Base-by-base conservation (phyloP, 2,797 vertebrate genomes). In the Platyrinchus mystaceus region DNA sequence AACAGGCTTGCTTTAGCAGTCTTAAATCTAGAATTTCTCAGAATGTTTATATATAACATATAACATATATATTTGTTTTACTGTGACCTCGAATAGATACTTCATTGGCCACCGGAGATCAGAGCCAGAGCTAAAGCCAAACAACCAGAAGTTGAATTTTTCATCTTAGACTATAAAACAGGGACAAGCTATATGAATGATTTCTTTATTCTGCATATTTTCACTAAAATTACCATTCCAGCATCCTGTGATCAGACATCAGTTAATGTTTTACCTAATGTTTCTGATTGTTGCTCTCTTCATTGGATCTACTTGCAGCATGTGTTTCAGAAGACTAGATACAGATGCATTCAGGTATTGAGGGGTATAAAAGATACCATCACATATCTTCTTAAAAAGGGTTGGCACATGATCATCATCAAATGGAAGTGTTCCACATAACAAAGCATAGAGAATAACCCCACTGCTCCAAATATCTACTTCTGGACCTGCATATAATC, bases 371-470 rank as follows among this genome's bases (percentile, higher is more conserved):
- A 99, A 99, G 91, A 99, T 99, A 80, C 99, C 99, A 77, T 99
- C 99, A 69, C 99, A 99, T 98, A 99, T 99, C 98, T 99, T 99
- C 98, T 99, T 99, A 96, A 99, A 99, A 87, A 99, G 99, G 4
- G 99, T 99, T 98, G 99, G 99, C 98, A 99, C 99, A 0, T 99
- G 99, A 97, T 99, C 99, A 49, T 99, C 99, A 77, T 99, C 99
- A 53, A 99, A 99, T 10, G 99, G 99, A 89, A 99, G 98, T 0
- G 99, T 99, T 86, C 99, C 99, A 21, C 99, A 99, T 77, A 99
- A 96, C 94, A 99, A 97, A 59, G 99, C 99, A 32, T 99, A 99
- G n/a, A 99, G 98, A 95, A 99, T 99, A 95, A 99, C 99, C 2
- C 99, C 99, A 44, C 99, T 99, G 98, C 99, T 99, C 99, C 99